Evolutionary conservation across 2,113 vertebrate species (phyloP).

Genomic region (Nothoprocta pentlandii): DNA sequence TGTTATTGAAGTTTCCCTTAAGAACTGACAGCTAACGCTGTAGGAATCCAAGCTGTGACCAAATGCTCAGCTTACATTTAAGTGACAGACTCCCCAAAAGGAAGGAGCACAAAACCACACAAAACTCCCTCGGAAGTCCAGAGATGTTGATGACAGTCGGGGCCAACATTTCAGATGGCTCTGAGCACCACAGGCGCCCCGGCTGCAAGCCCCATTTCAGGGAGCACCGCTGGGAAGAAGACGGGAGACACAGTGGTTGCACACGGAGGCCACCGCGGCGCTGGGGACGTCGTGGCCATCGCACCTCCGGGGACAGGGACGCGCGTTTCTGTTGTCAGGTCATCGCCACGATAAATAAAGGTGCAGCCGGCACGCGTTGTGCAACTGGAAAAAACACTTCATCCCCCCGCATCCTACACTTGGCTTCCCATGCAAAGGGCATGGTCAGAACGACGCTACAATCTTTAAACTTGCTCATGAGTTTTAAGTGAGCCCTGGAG

Average conservation of each 20-base stretch:
- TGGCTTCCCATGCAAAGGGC: slow-evolving; percentile 42
- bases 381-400: slow-evolving; percentile 70
- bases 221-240: not conserved
- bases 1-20: fast-evolving
- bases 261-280: no score
- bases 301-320: not conserved
- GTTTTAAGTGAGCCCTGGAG: not conserved
- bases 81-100: not conserved
- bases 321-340: slow-evolving; percentile 46
- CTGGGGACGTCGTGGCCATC: not conserved
- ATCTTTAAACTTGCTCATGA: not conserved
- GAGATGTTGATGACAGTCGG: not conserved
- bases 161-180: not conserved
- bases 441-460: not conserved
- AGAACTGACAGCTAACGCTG: not conserved
- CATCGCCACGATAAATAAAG: slow-evolving; percentile 70
- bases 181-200: not conserved
- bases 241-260: not conserved
- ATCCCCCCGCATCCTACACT: slow-evolving; percentile 28
- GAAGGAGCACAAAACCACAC: not conserved
- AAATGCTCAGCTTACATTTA: not conserved
- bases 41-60: not conserved
- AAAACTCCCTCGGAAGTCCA: not conserved
- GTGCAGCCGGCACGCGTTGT: slow-evolving; percentile 61
- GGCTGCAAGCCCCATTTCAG: fast-evolving